phyloP scores from a whole-genome alignment of 1,140 invertebrate species.

The Cryptotermes secundus region DNA sequence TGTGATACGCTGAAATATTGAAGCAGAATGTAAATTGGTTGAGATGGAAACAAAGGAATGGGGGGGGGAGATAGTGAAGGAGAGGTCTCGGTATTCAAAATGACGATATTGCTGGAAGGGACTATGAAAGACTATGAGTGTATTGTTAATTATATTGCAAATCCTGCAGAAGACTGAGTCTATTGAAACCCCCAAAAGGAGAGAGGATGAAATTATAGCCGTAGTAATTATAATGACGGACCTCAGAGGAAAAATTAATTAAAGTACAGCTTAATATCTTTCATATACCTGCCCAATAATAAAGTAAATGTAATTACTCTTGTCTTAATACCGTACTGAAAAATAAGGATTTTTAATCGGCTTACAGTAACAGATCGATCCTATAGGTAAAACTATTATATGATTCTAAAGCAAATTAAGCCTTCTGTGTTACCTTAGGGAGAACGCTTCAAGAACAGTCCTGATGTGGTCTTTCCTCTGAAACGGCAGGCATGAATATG shows the following conservation, averaged over 20 bases:
- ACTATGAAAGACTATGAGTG: neutral
- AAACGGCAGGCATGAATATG: too few species aligned
- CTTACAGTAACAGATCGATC: neutral
- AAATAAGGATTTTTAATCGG: neutral
- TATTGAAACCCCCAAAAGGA: neutral
- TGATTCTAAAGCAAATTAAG: too few species aligned
- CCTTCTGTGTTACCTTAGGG: too few species aligned
- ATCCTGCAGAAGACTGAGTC: neutral
- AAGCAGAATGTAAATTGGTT: neutral
- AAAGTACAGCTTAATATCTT: neutral
- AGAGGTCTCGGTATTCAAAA: neutral
- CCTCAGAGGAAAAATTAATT: neutral
- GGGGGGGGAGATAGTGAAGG: neutral
- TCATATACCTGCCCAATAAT: neutral
- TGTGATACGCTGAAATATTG: neutral
- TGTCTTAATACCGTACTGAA: neutral
- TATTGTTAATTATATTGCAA: neutral
- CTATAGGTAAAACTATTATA: too few species aligned
- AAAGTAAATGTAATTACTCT: neutral
- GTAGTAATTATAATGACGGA: conserved; percentile 1
- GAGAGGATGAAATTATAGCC: conserved; percentile 3
- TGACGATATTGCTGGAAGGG: too few species aligned
- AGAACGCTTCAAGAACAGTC: too few species aligned
- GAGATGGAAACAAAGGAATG: neutral
- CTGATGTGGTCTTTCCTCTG: too few species aligned